Percentiles rank a stretch among this genome's conserved stretches.
These are phyloP conservation scores for Suricata suricatta DNA, from an alignment of 2,113 vertebrate species.

Conservation along the genomic window DNA sequence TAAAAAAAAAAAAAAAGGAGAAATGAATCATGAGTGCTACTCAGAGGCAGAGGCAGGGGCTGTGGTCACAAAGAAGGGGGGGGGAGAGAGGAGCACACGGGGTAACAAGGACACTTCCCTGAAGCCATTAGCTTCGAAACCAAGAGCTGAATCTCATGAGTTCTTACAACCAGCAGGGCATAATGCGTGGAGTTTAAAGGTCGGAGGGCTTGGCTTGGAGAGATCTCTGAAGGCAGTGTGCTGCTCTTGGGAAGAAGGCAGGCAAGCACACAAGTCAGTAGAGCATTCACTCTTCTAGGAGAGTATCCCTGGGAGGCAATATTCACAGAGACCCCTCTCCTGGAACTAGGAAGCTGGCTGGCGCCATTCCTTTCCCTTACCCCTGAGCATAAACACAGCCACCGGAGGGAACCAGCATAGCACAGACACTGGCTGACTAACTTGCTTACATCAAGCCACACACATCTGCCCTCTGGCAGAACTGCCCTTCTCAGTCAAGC, in stretches of 20 bases:
- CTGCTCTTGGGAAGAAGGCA: background rate
- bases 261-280: background rate
- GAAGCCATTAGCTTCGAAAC: background rate
- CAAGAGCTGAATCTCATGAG: background rate
- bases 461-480: background rate
- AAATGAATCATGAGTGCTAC: background rate
- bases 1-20: too few relatives aligned
- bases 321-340: background rate
- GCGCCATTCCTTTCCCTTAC: background rate
- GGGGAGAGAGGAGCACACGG: background rate
- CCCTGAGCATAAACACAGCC: background rate
- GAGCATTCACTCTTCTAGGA: background rate
- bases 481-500: background rate
- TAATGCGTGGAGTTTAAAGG: background rate
- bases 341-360: background rate
- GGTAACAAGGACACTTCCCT: background rate
- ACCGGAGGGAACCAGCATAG: background rate
- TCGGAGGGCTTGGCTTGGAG: background rate
- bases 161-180: background rate
- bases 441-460: background rate
- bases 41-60: too few relatives aligned
- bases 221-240: background rate
- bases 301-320: background rate
- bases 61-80: background rate
- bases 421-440: background rate